phyloP scores from a whole-genome alignment of 2,888 invertebrate species.

The Tupiocoris notatus region DNA sequence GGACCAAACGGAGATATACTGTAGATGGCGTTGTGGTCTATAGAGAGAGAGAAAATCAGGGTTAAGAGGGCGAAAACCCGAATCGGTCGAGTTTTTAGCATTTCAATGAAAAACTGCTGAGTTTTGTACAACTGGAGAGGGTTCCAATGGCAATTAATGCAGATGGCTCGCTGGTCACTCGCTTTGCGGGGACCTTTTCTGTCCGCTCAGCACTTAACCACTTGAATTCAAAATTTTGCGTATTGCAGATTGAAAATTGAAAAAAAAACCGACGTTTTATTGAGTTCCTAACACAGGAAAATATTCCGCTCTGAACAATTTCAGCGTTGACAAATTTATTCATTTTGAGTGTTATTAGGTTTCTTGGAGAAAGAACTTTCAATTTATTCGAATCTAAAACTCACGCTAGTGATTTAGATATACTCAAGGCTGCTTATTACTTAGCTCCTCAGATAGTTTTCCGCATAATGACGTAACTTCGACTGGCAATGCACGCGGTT shows the following conservation, averaged over 20 bases:
- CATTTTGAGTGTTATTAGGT: no score
- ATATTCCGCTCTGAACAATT: no score
- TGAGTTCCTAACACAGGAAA: no score
- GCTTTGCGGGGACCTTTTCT: neutral
- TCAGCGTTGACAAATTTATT: no score
- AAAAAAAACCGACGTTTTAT: neutral
- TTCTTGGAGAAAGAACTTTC: no score
- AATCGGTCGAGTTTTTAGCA: neutral
- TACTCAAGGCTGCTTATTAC: no score
- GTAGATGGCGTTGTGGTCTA: neutral
- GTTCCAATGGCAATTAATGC: neutral
- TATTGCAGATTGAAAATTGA: neutral
- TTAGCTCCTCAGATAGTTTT: no score
- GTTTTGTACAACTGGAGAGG: neutral
- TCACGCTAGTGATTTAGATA: no score
- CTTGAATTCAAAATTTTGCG: neutral
- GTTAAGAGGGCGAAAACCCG: neutral
- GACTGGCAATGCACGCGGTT: neutral
- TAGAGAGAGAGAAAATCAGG: neutral
- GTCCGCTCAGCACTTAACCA: neutral
- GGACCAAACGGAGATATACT: neutral
- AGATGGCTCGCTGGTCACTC: neutral
- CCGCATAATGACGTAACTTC: no score
- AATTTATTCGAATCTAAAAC: no score
- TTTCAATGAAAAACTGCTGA: neutral